Conservation (phyloP, 2,888 invertebrate genomes). For the Tetheella fluctuosa region DNA sequence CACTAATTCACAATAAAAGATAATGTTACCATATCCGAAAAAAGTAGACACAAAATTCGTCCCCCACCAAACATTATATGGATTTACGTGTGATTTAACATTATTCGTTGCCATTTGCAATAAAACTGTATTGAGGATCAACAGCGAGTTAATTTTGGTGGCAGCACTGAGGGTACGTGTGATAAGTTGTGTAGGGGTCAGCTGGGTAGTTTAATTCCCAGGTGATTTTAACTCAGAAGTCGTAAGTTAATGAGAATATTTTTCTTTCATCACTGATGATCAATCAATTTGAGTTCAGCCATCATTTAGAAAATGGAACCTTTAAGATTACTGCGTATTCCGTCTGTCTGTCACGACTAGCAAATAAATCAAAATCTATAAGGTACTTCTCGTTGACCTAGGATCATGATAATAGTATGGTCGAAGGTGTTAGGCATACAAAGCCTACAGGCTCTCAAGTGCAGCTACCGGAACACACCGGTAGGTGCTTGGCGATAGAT, state of each 20-base stretch:
- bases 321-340: too few relatives aligned
- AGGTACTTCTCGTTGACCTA: too few relatives aligned
- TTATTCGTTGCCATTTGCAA: slow-evolving; percentile 72
- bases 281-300: slow-evolving; percentile 13
- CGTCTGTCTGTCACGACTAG: too few relatives aligned
- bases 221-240: slow-evolving; percentile 33
- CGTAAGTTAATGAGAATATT: not conserved
- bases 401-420: too few relatives aligned
- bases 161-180: slow-evolving; percentile 43
- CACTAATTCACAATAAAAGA: slow-evolving; percentile 72
- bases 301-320: slow-evolving; percentile 1
- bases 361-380: too few relatives aligned
- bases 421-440: too few relatives aligned
- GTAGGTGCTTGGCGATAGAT: too few relatives aligned
- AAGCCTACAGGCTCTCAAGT: too few relatives aligned
- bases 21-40: slow-evolving; percentile 56
- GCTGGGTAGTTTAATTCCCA: slow-evolving; percentile 54
- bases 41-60: slow-evolving; percentile 54
- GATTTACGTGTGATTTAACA: slow-evolving; percentile 74
- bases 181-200: slow-evolving; percentile 38
- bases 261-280: not conserved
- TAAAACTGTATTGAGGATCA: slow-evolving; percentile 74
- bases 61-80: slow-evolving; percentile 56
- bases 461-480: too few relatives aligned
- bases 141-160: slow-evolving; percentile 65